A percentile compares a stretch with the other conserved stretches of the same genome.
phyloP scores from a whole-genome alignment of 2,888 invertebrate genomes.

The Standfussiana lucernea region DNA sequence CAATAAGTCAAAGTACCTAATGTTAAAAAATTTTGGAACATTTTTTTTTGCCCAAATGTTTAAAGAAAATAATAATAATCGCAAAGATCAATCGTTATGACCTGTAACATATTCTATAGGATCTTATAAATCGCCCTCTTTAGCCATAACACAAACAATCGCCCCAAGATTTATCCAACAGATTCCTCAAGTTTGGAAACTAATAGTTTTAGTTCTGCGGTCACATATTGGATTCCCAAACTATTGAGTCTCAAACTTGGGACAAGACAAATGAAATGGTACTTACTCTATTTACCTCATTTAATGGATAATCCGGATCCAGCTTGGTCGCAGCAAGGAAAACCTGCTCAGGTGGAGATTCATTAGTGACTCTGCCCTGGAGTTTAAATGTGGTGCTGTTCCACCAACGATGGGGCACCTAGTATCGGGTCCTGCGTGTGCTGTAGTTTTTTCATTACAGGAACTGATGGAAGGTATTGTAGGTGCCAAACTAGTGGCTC shows the following conservation, averaged over 20 bases:
- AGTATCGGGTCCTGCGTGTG: no score
- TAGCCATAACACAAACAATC: constrained; percentile 8
- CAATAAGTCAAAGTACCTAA: no score
- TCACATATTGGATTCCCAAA: constrained; percentile 28
- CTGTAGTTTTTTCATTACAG: no score
- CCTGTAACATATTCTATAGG: neutral
- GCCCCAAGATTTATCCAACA: constrained; percentile 18
- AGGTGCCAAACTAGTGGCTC: no score
- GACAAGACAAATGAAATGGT: constrained; percentile 26
- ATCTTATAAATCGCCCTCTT: neutral
- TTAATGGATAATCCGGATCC: no score
- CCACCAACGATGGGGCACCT: no score
- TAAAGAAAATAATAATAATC: neutral
- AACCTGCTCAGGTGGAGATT: no score
- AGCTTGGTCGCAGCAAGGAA: no score
- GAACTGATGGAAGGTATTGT: no score
- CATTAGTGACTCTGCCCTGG: no score
- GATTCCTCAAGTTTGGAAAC: constrained; percentile 26
- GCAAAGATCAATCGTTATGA: neutral
- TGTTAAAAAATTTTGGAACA: neutral
- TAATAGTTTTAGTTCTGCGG: constrained; percentile 30
- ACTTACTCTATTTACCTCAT: no score
- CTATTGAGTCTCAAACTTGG: constrained; percentile 24
- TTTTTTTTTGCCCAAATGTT: neutral
- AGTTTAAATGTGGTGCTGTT: no score